Evolutionary conservation across 1,140 invertebrate genomes (phyloP).

Genomic region (Phymastichus coffea): DNA sequence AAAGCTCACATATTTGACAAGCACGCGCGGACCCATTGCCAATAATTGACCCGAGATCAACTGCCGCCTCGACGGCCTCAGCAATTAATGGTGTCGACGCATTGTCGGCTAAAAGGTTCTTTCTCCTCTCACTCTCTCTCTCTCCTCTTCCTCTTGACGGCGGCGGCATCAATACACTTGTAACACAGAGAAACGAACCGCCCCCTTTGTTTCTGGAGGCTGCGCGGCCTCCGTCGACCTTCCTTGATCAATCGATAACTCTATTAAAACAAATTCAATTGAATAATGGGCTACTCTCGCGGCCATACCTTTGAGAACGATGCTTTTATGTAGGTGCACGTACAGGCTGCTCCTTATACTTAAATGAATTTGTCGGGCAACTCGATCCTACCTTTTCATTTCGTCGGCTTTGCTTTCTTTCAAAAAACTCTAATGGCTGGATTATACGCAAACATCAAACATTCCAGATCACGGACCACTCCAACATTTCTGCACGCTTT

Average conservation of each 20-base stretch:
- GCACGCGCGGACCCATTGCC: no score
- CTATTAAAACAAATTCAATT: no score
- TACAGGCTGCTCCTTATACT: background rate
- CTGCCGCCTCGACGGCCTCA: constrained; percentile 20
- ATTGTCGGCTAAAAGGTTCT: constrained; percentile 43
- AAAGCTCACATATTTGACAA: no score
- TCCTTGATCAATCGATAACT: constrained; percentile 43
- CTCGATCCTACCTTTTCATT: no score
- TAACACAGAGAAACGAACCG: constrained; percentile 29
- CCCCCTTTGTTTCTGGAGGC: constrained; percentile 38
- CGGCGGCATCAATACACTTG: background rate
- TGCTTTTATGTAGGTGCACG: constrained; percentile 6
- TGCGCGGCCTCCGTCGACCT: constrained; percentile 29
- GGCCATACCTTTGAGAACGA: constrained; percentile 10
- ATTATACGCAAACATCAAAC: no score
- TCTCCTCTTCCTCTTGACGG: background rate
- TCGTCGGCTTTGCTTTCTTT: no score
- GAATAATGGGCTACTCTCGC: constrained; percentile 36
- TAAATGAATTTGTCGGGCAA: background rate
- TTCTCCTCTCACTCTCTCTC: constrained; percentile 9
- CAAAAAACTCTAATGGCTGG: no score
- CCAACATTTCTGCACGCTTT: no score
- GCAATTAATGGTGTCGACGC: constrained; percentile 21
- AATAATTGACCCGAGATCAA: no score
- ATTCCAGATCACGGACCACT: no score